These are phyloP conservation scores for Lagorchestes hirsutus DNA, from an alignment of 2,797 vertebrate genomes.

Conservation along the genomic window DNA sequence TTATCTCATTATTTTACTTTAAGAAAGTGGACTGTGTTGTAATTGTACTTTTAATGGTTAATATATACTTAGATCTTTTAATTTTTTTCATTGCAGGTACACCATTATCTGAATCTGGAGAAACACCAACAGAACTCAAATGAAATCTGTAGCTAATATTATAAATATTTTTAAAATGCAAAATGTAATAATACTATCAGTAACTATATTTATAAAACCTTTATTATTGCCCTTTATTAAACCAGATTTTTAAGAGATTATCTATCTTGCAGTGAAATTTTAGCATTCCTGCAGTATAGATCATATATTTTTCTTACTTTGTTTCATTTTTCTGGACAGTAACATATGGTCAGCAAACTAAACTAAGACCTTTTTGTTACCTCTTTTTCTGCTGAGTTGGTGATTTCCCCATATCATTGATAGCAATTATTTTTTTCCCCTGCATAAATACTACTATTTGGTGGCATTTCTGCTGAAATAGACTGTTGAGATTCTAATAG, in stretches of 20 bases:
- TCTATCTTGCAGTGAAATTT: neutral
- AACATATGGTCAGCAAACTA: neutral
- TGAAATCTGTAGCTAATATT: neutral
- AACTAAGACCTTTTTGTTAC: neutral
- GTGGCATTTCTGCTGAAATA: neutral
- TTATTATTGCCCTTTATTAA: conserved; percentile 44
- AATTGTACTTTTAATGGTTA: neutral
- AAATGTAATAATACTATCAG: neutral
- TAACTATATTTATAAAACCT: neutral
- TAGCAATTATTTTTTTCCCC: neutral
- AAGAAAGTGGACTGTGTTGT: neutral
- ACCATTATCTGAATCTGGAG: conserved; percentile 43
- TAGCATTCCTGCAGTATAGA: neutral
- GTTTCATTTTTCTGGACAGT: neutral
- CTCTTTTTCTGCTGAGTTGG: neutral
- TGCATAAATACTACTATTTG: neutral
- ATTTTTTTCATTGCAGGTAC: conserved; percentile 67
- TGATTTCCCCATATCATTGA: neutral
- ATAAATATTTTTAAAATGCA: conserved; percentile 18
- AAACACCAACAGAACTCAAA: conserved; percentile 57
- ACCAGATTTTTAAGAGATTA: neutral
- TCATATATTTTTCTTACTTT: neutral
- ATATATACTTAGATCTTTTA: neutral
- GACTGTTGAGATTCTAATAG: neutral
- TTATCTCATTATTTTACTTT: neutral